Percentiles rank a stretch among this genome's conserved stretches.
phyloP scores from a whole-genome alignment of 2,888 invertebrate species.

The Saturnia japonica region DNA sequence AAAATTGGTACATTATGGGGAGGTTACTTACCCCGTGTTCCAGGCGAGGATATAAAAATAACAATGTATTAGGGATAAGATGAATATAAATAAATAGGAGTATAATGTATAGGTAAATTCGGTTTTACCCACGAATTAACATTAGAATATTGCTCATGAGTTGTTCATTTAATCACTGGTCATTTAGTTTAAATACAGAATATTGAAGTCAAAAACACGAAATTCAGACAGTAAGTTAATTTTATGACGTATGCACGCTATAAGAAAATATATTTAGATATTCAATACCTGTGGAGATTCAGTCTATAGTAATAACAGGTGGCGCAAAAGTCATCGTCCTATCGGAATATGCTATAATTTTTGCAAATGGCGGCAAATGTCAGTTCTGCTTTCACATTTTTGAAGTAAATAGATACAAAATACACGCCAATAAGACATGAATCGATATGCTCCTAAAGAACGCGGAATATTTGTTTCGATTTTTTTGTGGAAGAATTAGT shows the following conservation, averaged over 20 bases:
- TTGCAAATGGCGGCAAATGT: slow-evolving; percentile 15
- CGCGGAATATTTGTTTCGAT: neutral
- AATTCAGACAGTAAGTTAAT: neutral
- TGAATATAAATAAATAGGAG: neutral
- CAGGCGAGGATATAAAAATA: slow-evolving; percentile 5
- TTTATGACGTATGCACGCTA: neutral
- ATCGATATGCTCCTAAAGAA: neutral
- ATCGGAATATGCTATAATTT: slow-evolving; percentile 1
- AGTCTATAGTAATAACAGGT: neutral
- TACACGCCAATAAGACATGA: slow-evolving; percentile 10
- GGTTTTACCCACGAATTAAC: neutral
- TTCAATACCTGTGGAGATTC: too few relatives aligned
- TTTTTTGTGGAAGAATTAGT: neutral
- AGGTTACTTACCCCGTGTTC: neutral
- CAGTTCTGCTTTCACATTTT: slow-evolving; percentile 18
- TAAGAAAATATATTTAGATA: neutral
- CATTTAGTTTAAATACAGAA: neutral
- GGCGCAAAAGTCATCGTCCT: neutral
- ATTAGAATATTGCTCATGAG: neutral
- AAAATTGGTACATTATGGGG: neutral
- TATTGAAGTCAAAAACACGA: neutral
- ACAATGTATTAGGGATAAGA: neutral
- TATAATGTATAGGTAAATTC: neutral
- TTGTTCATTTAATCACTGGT: neutral
- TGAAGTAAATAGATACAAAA: slow-evolving; percentile 21